Evolutionary conservation across 2,888 invertebrate species (phyloP).

Genomic region (Acrobasis consociella): DNA sequence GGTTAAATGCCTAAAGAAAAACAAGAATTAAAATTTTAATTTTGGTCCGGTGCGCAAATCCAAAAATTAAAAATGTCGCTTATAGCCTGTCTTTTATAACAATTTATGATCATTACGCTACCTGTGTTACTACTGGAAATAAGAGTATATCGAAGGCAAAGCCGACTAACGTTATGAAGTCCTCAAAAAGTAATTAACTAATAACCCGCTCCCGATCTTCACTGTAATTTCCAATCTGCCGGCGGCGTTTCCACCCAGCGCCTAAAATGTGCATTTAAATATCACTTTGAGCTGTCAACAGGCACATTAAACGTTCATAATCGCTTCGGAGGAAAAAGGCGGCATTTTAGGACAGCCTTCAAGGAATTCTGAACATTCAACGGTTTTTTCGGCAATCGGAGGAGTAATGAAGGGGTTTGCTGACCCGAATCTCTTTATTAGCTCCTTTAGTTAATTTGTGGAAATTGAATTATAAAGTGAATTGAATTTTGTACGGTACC

Average conservation of each 20-base stretch:
- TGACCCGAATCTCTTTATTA: conserved; percentile 1
- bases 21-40: too few relatives aligned
- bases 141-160: too few relatives aligned
- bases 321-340: conserved; percentile 15
- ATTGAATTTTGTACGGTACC: too few relatives aligned
- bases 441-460: conserved; percentile 1
- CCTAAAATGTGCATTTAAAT: conserved; percentile 28
- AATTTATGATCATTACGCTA: too few relatives aligned
- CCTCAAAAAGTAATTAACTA: conserved; percentile 12
- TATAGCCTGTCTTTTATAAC: too few relatives aligned
- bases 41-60: too few relatives aligned
- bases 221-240: conserved; percentile 7
- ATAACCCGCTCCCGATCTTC: conserved; percentile 1
- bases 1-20: too few relatives aligned
- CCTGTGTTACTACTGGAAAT: too few relatives aligned
- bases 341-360: conserved; percentile 6
- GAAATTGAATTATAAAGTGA: background rate
- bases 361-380: conserved; percentile 10
- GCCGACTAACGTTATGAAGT: background rate
- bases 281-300: conserved; percentile 35
- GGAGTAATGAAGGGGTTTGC: background rate
- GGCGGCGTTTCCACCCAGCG: background rate
- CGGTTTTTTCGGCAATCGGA: conserved; percentile 2
- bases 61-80: too few relatives aligned
- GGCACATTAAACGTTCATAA: conserved; percentile 25